These are phyloP conservation scores for Andrena bicolor DNA, from an alignment of 2,888 invertebrate genomes.

Conservation along the genomic window DNA sequence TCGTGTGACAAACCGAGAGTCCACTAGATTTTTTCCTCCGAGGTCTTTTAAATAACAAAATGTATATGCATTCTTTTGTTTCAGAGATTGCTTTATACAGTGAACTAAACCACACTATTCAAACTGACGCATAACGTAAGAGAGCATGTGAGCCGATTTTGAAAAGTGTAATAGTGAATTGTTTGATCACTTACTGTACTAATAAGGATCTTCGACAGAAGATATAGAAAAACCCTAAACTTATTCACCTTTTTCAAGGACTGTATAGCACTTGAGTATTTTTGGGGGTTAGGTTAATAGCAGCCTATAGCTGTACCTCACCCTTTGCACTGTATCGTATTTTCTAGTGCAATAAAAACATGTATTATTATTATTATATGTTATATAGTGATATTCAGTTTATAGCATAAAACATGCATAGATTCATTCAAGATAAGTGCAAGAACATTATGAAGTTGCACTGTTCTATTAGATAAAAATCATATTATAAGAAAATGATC, in stretches of 20 bases:
- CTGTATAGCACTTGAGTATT: neutral
- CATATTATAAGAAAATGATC: conserved; percentile 1
- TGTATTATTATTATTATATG: too few species aligned
- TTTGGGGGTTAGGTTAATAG: too few species aligned
- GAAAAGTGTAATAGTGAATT: neutral
- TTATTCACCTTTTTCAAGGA: neutral
- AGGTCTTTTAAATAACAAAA: neutral
- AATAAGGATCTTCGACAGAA: neutral
- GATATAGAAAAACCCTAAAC: neutral
- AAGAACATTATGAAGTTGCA: neutral
- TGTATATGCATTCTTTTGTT: conserved; percentile 1
- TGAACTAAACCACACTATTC: neutral
- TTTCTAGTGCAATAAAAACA: too few species aligned
- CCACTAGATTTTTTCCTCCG: neutral
- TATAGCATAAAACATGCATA: neutral
- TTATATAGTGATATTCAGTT: too few species aligned
- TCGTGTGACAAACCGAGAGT: too few species aligned
- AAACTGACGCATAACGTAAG: neutral
- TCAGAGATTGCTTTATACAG: neutral
- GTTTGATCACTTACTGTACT: conserved; percentile 1
- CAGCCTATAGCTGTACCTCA: too few species aligned
- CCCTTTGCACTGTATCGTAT: too few species aligned
- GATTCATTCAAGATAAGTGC: neutral
- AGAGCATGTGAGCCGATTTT: neutral
- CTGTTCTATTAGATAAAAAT: neutral